Base-by-base conservation (phyloP, 2,113 vertebrate genomes). In the Eubucco bourcierii region DNA sequence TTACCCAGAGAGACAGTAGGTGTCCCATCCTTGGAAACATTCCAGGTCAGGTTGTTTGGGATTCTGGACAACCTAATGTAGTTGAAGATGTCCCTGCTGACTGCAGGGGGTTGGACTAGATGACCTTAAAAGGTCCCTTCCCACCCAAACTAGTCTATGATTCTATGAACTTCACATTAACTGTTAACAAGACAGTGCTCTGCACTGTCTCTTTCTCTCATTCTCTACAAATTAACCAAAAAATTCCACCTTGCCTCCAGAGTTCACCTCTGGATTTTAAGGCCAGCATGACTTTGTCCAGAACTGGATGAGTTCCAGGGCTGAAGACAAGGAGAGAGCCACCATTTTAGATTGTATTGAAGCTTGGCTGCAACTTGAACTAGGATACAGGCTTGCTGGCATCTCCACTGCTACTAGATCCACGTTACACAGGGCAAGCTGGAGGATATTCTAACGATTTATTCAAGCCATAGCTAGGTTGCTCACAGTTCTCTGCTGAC, bases 401-500 rank as follows among this genome's bases (percentile, higher is more conserved):
- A 95, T 81, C 89, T 91, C 58, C n/a, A 20, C 44, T 44, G 87
- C 85, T 71, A 92, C 76, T 21, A 47, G 61, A 96, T 90, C 71
- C 47, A 55, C 61, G 29, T 89, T 23, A 60, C 31, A 41, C 70
- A 89, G 44, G 44, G 33, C 84, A 87, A 68, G 65, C 53, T 92
- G 41, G 73, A 92, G 89, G 79, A 72, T 79, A 28, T 71, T 87
- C 53, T 53, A 91, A 90, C 87, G 87, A 87, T 73, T 93, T 94
- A 84, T 37, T 93, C 64, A 74, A 83, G 75, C 28, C 0, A 0
- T 47, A 56, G 64, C 29, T 79, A 61, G 68, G 15, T 44, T 87
- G 75, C 53, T 88, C 37, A 53, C 28, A 50, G 58, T 34, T 82
- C 79, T 92, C 67, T 94, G 93, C 91, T 95, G 93, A 85, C 94